These are phyloP conservation scores for Rhinopomastus cyanomelas DNA, from an alignment of 2,113 vertebrate species.

Conservation along the genomic window DNA sequence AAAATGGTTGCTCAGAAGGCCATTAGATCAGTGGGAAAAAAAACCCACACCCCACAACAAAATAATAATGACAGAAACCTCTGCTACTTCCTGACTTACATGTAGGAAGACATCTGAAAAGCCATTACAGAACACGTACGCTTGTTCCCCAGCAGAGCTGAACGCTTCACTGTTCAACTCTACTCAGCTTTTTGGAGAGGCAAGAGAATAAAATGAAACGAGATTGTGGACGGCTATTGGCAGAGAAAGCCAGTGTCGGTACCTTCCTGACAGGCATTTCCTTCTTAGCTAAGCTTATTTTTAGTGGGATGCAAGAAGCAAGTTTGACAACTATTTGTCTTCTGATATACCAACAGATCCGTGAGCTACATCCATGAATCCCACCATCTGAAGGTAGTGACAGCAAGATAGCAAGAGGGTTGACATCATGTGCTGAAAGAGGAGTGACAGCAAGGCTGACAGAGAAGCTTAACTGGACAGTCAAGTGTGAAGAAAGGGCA, in stretches of 20 bases:
- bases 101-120: not conserved
- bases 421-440: constrained; percentile 12
- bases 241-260: not conserved
- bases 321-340: constrained; percentile 27
- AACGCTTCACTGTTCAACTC: not conserved
- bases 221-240: not conserved
- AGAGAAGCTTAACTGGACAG: constrained; percentile 17
- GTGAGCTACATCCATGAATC: not conserved
- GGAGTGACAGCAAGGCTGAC: not conserved
- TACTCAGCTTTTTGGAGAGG: not conserved
- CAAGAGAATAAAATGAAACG: not conserved
- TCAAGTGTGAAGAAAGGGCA: not conserved
- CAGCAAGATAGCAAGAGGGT: constrained; percentile 5
- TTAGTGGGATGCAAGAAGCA: not conserved
- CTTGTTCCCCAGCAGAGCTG: not conserved
- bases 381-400: not conserved
- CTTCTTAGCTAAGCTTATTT: not conserved
- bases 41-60: not conserved
- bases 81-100: not conserved
- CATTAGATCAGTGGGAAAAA: not conserved
- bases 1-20: not conserved
- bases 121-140: not conserved
- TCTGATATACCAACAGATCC: not conserved
- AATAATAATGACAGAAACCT: not conserved
- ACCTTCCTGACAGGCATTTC: not conserved